Base-by-base conservation (phyloP, 2,888 invertebrate genomes). In the Megaustenia siamemsis region DNA sequence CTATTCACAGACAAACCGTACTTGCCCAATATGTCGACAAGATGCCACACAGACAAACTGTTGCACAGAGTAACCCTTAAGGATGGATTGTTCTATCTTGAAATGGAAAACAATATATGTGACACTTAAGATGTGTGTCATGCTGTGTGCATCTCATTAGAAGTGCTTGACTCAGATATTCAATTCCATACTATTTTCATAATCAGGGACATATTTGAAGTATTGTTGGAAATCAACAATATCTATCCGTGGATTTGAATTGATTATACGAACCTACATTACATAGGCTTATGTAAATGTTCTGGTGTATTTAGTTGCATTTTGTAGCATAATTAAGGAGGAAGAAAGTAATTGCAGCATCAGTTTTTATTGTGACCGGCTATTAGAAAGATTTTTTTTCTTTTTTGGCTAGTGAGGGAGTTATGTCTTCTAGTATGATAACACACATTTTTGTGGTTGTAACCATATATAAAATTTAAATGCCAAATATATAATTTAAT, bases 11-110 rank as follows among this genome's bases (percentile, higher is more conserved):
- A 97, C 98, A 60, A 98, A 98, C 94, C 96, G 98, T 94, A 98
- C 98, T 88, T 98, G 98, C 94, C 98, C 98, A 0, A 98, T 98
- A 88, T 98, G 98, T 94, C 96, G 98, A 92, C 98, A 98, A 87
- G 98, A 98, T 94, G 98, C 98, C 81, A 97, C 97, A 10, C 97
- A 97, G 69, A 88, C 88, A 28, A 89, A 87, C 68, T 90, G 88
- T 85, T 91, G 90, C 85, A 89, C 90, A 68, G 91, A 91, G 76
- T 91, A 85, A 88, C 53, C 43, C 66, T 49, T 15, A 28, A 28
- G 12, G 15, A 45, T 73, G 28, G 21, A 8, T 6, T 32, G 32
- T 68, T n/a, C 38, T 18, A 12, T 3, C 3, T 35, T 68, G 68
- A 35, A 28, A 12, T 56, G 63, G 63, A 28, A 12, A 28, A 43